Conservation (phyloP, 2,888 invertebrate genomes). For the Apotomis turbidana region DNA sequence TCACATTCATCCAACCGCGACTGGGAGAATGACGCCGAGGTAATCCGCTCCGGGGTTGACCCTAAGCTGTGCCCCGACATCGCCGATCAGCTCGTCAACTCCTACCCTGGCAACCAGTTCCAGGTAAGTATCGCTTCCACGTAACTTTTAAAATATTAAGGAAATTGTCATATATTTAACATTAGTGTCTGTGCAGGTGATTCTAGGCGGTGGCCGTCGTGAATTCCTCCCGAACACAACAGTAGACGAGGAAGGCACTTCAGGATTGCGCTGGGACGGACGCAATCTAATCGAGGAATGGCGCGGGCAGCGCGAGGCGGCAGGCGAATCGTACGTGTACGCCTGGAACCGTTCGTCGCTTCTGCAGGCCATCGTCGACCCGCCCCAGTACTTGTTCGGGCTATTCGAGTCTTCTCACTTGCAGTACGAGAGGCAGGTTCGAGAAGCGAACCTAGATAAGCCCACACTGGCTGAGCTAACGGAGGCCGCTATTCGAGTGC, state of each 20-base stretch:
- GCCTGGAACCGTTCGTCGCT: conserved; percentile 85
- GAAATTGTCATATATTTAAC: no score
- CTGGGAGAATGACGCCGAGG: conserved; percentile 88
- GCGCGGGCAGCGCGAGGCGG: conserved; percentile 74
- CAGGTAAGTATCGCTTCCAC: conserved; percentile 73
- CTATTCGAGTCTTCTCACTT: conserved; percentile 86
- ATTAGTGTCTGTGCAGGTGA: conserved; percentile 71
- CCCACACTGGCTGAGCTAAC: conserved; percentile 77
- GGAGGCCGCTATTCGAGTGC: conserved; percentile 86
- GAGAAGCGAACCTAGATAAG: conserved; percentile 62
- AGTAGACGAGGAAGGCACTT: conserved; percentile 79
- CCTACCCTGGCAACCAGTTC: conserved; percentile 85
- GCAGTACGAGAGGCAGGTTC: conserved; percentile 84
- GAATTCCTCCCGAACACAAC: conserved; percentile 84
- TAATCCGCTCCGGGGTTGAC: conserved; percentile 59
- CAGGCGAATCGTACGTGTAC: conserved; percentile 71
- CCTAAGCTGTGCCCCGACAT: conserved; percentile 83
- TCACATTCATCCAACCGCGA: conserved; percentile 87
- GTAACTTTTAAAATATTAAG: no score
- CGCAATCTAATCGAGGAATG: conserved; percentile 87
- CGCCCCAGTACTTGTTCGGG: conserved; percentile 86
- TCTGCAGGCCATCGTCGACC: conserved; percentile 59
- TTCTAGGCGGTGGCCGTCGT: conserved; percentile 89
- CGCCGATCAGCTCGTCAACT: conserved; percentile 86
- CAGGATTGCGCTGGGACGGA: conserved; percentile 82